Base-by-base conservation (phyloP, 2,113 vertebrate species). In the Tylochromis polylepis region DNA sequence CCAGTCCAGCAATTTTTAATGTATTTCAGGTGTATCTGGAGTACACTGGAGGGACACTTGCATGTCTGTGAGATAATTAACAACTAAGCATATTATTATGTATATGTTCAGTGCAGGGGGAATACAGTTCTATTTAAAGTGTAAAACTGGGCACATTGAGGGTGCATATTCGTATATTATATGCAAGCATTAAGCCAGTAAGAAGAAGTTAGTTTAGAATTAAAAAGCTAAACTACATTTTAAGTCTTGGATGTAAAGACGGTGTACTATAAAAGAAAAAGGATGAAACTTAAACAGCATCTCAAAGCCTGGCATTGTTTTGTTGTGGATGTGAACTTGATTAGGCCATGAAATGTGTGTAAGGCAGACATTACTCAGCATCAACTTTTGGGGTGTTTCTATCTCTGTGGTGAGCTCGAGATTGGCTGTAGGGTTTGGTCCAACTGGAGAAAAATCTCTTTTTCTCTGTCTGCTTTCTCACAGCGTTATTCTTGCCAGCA, bases 391-490 rank as follows among this genome's bases (percentile, higher is more conserved):
- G 51, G 43, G 78, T 29, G 36, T 36, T 41, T 55, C 41, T 57
- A n/a, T 31, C n/a, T 75, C 83, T 75, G 41, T 49, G 43, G 70
- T 29, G 10, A 49, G 70, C 70, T 29, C 11, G 70, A 72, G 22
- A 49, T 8, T 60, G 55, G 84, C 53, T 53, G 38, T 58, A 16
- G 51, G 31, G 46, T 77, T 85, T 49, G n/a, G 16, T 84, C 75
- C 86, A 53, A 79, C 27, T 20, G 6, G 14, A 82, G 41, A 87
- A 82, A 82, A 88, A 77, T 82, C 82, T 79, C 12, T 82, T 24
- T 65, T 79, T 55, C 20, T 85, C 31, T 41, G 15, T 72, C 10
- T 75, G 81, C 70, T 55, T 86, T 83, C 89, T 83, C 62, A 57
- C 55, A 41, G 12, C 11, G 6, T 60, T 8, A 3, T 58, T 8